Percentiles rank a stretch among this genome's conserved stretches.
These are phyloP conservation scores for Notiomystis cincta DNA, from an alignment of 2,113 vertebrate genomes.

Conservation along the genomic window DNA sequence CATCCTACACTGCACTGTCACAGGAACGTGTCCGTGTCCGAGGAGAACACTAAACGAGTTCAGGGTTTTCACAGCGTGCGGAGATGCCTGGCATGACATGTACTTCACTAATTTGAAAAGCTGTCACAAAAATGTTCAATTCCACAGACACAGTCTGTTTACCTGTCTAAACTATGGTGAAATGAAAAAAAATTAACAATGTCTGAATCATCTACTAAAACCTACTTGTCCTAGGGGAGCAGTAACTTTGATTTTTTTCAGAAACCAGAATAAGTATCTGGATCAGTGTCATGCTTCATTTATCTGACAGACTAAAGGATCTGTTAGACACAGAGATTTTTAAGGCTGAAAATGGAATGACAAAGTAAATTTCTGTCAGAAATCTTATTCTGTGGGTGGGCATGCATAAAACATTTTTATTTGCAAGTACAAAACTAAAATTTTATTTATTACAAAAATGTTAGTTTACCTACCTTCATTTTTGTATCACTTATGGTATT, in stretches of 20 bases:
- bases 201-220: constrained; percentile 2
- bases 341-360: background rate
- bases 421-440: background rate
- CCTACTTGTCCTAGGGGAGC: background rate
- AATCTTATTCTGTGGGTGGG: background rate
- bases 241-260: constrained; percentile 1
- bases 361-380: background rate
- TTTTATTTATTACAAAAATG: background rate
- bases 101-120: constrained; percentile 21
- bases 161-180: background rate
- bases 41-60: background rate
- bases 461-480: background rate
- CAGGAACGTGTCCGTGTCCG: background rate
- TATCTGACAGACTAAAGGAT: background rate
- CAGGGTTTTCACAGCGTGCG: background rate
- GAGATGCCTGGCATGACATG: background rate
- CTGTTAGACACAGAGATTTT: background rate
- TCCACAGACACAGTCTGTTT: constrained; percentile 33
- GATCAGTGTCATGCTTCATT: background rate
- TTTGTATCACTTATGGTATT: background rate
- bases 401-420: background rate
- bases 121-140: background rate
- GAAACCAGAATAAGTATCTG: background rate
- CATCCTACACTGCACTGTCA: background rate
- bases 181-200: background rate